Conservation (phyloP, 2,888 invertebrate genomes). For the Melanophora roralis region DNA sequence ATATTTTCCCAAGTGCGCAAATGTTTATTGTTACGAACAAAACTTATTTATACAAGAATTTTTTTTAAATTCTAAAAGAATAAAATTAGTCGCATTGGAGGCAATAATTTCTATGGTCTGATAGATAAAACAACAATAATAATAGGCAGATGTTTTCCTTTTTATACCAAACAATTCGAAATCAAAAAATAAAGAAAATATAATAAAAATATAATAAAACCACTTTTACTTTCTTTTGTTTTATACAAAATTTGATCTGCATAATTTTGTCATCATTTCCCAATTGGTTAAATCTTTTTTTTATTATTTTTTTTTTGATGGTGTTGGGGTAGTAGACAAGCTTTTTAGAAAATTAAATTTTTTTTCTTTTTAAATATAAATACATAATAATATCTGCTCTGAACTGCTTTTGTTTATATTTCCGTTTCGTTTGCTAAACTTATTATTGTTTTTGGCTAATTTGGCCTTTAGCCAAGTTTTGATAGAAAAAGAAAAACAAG, state of each 20-base stretch:
- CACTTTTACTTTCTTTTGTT: background rate
- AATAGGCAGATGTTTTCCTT: background rate
- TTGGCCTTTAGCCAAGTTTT: conserved; percentile 57
- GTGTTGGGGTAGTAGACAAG: conserved; percentile 22
- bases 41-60: background rate
- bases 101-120: background rate
- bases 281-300: conserved; percentile 9
- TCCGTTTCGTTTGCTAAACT: conserved; percentile 48
- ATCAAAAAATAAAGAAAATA: background rate
- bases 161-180: background rate
- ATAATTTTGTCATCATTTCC: conserved; percentile 55
- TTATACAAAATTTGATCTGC: conserved; percentile 13
- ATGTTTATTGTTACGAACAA: conserved; percentile 3
- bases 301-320: background rate
- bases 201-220: conserved; percentile 23
- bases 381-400: conserved; percentile 19
- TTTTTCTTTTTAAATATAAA: conserved; percentile 35
- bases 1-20: background rate
- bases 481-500: conserved; percentile 18
- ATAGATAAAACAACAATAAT: conserved; percentile 4
- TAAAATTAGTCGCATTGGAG: background rate
- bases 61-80: background rate
- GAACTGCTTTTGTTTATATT: background rate
- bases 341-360: conserved; percentile 55
- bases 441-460: conserved; percentile 50